A percentile compares a stretch with the other conserved stretches of the same genome.
Conservation (phyloP, 2,113 vertebrate genomes). For the Eptesicus fuscus region DNA sequence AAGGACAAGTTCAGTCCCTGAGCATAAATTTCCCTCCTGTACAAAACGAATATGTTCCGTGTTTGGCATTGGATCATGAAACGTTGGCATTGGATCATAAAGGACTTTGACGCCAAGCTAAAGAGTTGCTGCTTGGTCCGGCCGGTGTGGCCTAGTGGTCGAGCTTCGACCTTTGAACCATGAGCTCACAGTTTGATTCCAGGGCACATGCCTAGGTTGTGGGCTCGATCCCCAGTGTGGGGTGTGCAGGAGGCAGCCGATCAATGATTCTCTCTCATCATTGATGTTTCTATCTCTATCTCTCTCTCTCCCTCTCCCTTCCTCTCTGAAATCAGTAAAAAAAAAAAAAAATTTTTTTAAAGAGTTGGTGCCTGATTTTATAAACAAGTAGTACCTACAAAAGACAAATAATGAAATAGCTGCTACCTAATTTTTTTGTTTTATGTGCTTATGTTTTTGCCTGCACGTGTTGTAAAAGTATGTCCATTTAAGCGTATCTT, state of each 20-base stretch:
- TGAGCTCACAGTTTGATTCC: too few relatives aligned
- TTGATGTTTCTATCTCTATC: too few relatives aligned
- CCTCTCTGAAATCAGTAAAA: too few relatives aligned
- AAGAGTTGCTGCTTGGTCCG: neutral
- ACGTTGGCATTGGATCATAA: neutral
- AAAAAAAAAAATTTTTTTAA: neutral
- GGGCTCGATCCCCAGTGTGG: too few relatives aligned
- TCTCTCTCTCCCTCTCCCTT: too few relatives aligned
- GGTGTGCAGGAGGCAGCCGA: too few relatives aligned
- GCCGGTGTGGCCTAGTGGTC: too few relatives aligned
- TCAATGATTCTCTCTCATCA: too few relatives aligned
- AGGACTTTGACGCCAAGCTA: neutral
- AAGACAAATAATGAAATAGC: neutral
- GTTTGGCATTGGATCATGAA: too few relatives aligned
- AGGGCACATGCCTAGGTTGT: too few relatives aligned
- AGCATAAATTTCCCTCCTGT: neutral
- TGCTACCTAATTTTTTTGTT: neutral
- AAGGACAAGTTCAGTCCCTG: neutral
- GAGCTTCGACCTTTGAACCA: too few relatives aligned
- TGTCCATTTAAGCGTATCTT: neutral
- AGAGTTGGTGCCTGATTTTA: neutral
- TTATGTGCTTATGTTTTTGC: conserved; percentile 16
- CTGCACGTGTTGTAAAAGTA: neutral
- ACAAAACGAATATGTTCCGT: neutral
- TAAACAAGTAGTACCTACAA: neutral